These are phyloP conservation scores for Xanthorhoe spadicearia DNA, from an alignment of 2,888 invertebrate species.

Conservation along the genomic window DNA sequence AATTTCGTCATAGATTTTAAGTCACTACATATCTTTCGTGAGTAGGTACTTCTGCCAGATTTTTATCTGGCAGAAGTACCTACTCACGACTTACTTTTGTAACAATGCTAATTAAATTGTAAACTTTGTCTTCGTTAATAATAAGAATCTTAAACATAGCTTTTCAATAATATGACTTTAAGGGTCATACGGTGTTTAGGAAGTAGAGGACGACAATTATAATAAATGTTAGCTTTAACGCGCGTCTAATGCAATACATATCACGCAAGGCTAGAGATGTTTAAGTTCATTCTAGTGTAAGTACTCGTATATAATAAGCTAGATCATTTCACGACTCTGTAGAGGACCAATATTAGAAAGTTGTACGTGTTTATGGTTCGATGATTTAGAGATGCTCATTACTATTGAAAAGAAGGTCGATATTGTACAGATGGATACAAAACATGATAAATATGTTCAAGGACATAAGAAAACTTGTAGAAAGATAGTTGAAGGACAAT, in stretches of 20 bases:
- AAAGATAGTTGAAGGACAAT: slow-evolving; percentile 16
- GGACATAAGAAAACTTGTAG: slow-evolving; percentile 12
- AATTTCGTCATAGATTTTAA: slow-evolving; percentile 77
- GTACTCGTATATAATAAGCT: slow-evolving; percentile 71
- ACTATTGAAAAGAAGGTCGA: slow-evolving; percentile 27
- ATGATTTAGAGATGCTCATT: slow-evolving; percentile 43
- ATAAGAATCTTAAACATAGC: slow-evolving; percentile 48
- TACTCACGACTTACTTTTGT: no score
- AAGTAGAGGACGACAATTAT: slow-evolving; percentile 51
- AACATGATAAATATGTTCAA: slow-evolving; percentile 27
- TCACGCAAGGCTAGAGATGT: slow-evolving; percentile 81
- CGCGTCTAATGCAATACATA: slow-evolving; percentile 83
- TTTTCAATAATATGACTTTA: slow-evolving; percentile 48
- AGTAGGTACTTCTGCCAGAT: slow-evolving; percentile 62
- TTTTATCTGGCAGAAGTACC: no score
- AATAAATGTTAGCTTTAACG: slow-evolving; percentile 69
- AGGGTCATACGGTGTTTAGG: slow-evolving; percentile 50
- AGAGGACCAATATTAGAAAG: slow-evolving; percentile 85
- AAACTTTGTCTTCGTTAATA: slow-evolving; percentile 57
- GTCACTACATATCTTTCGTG: slow-evolving; percentile 74
- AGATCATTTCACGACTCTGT: slow-evolving; percentile 82
- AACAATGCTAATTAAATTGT: slow-evolving; percentile 48
- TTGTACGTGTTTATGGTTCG: slow-evolving; percentile 78
- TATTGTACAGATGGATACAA: slow-evolving; percentile 21
- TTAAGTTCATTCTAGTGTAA: slow-evolving; percentile 80